Base-by-base conservation (phyloP, 2,888 invertebrate genomes). In the Pristionchus entomophagus region DNA sequence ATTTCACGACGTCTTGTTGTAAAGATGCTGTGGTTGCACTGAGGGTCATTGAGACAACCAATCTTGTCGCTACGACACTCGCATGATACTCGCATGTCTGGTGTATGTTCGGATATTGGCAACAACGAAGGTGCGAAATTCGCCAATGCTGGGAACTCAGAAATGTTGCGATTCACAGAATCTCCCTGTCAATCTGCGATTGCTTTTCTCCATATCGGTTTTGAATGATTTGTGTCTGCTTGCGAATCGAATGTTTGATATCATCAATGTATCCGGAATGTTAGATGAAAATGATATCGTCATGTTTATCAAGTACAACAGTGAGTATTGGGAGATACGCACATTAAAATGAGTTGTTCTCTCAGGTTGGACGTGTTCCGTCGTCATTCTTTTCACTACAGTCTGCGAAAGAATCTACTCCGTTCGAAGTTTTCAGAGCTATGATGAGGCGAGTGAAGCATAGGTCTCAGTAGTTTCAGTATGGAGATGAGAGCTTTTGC, bases 131-230 rank as follows among this genome's bases (percentile, higher is more conserved):
- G n/a, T n/a, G n/a, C n/a, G n/a, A n/a, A n/a, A n/a, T n/a, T n/a
- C n/a, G n/a, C n/a, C n/a, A n/a, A n/a, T n/a, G n/a, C n/a, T n/a
- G n/a, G n/a, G n/a, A n/a, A n/a, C n/a, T n/a, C n/a, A n/a, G n/a
- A n/a, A n/a, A n/a, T n/a, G n/a, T n/a, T n/a, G n/a, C n/a, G n/a
- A n/a, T n/a, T n/a, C n/a, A n/a, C n/a, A n/a, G n/a, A n/a, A n/a
- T n/a, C n/a, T n/a, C n/a, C n/a, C n/a, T n/a, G n/a, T n/a, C n/a
- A 73, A 73, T 14, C 12, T 73, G 41, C 22, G 73, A 45, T 26
- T 73, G 2, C 41, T 73, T n/a, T 73, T 73, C 73, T 73, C 41
- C 12, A 26, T 45, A 10, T 73, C 73, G 41, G 73, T 73, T 45
- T 41, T 73, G 4, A 73, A 45, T 17, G 73, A 73, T 26, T 45